Evolutionary conservation across 2,888 invertebrate genomes (phyloP).

Genomic region (Branchellion lobata): DNA sequence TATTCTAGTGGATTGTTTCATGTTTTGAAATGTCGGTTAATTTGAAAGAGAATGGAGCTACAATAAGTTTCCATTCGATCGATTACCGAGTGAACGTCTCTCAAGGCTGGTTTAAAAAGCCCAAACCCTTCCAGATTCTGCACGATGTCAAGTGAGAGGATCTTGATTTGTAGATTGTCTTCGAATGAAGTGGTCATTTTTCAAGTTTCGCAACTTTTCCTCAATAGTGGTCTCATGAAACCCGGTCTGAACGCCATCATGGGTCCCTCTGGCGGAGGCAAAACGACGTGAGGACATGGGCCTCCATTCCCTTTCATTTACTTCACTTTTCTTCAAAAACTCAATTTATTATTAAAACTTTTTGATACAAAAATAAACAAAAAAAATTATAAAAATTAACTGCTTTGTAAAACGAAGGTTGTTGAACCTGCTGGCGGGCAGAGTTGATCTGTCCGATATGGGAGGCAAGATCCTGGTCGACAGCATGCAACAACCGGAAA

Average conservation of each 20-base stretch:
- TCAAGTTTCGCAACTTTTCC: not conserved
- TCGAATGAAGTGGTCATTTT: not conserved
- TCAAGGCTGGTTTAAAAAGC: not conserved
- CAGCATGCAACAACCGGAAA: slow-evolving; percentile 58
- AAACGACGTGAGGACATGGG: not conserved
- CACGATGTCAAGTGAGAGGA: not conserved
- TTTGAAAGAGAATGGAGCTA: not conserved
- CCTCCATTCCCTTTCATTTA: not conserved
- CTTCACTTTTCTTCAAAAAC: too few species aligned
- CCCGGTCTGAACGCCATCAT: slow-evolving; percentile 19
- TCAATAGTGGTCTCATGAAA: slow-evolving; percentile 2
- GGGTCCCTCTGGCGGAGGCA: slow-evolving; percentile 12
- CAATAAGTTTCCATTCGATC: not conserved
- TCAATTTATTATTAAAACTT: too few species aligned
- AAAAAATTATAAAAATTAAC: too few species aligned
- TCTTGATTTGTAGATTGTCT: not conserved
- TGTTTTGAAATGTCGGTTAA: too few species aligned
- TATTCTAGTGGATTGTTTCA: too few species aligned
- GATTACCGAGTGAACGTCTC: not conserved
- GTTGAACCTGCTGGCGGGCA: slow-evolving; percentile 52
- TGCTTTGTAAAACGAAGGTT: slow-evolving; percentile 40
- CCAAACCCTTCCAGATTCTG: not conserved
- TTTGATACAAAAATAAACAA: too few species aligned
- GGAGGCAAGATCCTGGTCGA: slow-evolving; percentile 58
- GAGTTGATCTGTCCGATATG: slow-evolving; percentile 47